Evolutionary conservation across 2,888 invertebrate genomes (phyloP), one percentile per base, ranked within the genome.

Genomic region (Chouioia cunea): DNA sequence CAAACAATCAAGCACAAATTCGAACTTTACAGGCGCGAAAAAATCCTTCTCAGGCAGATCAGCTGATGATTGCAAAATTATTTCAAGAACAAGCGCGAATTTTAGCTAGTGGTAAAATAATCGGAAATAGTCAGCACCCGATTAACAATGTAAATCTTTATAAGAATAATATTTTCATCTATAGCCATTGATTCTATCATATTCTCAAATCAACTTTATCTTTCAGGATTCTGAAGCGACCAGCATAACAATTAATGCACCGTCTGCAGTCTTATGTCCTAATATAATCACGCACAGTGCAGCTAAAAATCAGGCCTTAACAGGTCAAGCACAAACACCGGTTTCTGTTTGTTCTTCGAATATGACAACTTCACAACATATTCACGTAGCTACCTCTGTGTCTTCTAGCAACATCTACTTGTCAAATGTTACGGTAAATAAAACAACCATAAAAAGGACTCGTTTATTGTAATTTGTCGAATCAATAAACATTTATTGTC

Each of bases 1-100:
- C 82, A 62, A 82, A 76, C 66, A 82, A 82, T 73, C 83, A 84
- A 52, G 86, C 90, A 77, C 92, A 93, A 84, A 92, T 93, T 64
- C 90, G 91, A 80, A 88, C 89, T 59, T 85, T 93, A 64, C 88
- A 89, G 48, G 87, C 88, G 18, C 88, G 86, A 50, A 87, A 87
- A 72, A 80, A 80, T 15, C 87, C 88, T 78, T 87, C 86, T 2
- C 88, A 88, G 74, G 83, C 87, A 14, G 91, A 91, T 73, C 88
- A 90, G 79, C 82, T 87, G 12, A 81, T 89, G 12, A 79, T 91
- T 58, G 88, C 89, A 70, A 88, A 89, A 75, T 83, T 93, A 44
- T 90, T 91, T 76, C 88, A 90, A 67, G 91, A 92, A 74, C 92
- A 93, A 79, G 90, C 92, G 74, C 91, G 91, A 79, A 92, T 93